A percentile compares a stretch with the other conserved stretches of the same genome.
Evolutionary conservation across 2,888 invertebrate species (phyloP).

Genomic region (Orthosia gothica): DNA sequence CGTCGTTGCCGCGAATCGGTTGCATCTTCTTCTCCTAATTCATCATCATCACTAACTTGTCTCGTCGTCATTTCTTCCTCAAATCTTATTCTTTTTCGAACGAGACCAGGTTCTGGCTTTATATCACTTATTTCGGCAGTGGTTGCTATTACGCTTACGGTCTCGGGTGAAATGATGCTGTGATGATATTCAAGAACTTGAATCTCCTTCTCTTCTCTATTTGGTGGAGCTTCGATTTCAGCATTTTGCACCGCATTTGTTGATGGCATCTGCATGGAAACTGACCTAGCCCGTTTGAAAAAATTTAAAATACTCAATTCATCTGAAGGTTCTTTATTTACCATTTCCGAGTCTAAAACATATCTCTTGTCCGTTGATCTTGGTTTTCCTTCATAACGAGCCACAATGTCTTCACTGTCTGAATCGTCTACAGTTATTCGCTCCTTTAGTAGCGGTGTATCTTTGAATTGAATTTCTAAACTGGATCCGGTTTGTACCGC

Average conservation of each 20-base stretch:
- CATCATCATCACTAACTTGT: constrained; percentile 60
- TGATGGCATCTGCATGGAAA: constrained; percentile 48
- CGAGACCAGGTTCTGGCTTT: constrained; percentile 23
- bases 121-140: background rate
- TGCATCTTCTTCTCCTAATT: constrained; percentile 36
- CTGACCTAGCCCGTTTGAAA: constrained; percentile 70
- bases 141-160: background rate
- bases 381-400: constrained; percentile 24
- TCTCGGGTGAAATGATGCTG: background rate
- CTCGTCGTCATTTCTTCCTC: constrained; percentile 76
- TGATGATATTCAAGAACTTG: constrained; percentile 68
- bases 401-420: constrained; percentile 29
- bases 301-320: constrained; percentile 80
- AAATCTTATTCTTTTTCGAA: constrained; percentile 69
- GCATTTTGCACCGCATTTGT: background rate
- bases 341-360: constrained; percentile 21
- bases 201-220: constrained; percentile 74
- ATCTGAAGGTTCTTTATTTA: constrained; percentile 53
- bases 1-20: constrained; percentile 32
- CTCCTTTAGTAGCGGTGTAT: background rate
- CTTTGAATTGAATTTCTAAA: constrained; percentile 72
- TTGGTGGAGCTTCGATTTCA: background rate
- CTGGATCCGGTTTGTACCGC: constrained; percentile 84
- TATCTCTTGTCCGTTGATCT: constrained; percentile 8
- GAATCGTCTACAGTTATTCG: constrained; percentile 5